Conservation (phyloP, 2,888 invertebrate species). For the Erebia aethiops region DNA sequence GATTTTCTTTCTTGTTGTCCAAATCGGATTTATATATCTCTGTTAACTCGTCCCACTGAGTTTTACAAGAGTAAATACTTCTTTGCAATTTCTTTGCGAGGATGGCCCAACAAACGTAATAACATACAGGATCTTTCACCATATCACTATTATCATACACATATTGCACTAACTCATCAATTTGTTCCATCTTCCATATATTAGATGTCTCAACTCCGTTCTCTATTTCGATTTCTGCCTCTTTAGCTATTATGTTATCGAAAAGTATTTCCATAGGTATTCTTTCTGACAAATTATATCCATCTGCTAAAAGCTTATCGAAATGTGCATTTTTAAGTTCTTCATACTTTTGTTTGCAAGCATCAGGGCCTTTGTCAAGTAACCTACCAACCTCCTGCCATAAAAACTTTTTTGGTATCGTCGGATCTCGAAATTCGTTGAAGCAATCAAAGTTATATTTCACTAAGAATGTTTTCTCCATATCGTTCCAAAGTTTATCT, state of each 20-base stretch:
- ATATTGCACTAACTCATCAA: constrained; percentile 65
- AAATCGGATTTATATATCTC: constrained; percentile 62
- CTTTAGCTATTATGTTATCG: constrained; percentile 67
- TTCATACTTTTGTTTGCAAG: constrained; percentile 59
- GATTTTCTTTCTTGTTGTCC: constrained; percentile 69
- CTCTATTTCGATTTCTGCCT: constrained; percentile 52
- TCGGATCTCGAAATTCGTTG: constrained; percentile 68
- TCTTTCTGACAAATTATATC: constrained; percentile 56
- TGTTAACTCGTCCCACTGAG: constrained; percentile 65
- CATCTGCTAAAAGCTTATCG: constrained; percentile 53
- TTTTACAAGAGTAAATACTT: constrained; percentile 52
- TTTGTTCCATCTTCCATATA: constrained; percentile 53
- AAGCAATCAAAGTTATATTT: constrained; percentile 74
- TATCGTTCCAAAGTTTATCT: constrained; percentile 56
- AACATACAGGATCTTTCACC: constrained; percentile 67
- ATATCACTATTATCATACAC: constrained; percentile 65
- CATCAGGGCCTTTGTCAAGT: constrained; percentile 61
- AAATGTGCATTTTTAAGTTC: constrained; percentile 60
- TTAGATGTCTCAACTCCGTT: constrained; percentile 38
- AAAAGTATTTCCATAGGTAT: constrained; percentile 63
- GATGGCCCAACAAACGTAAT: constrained; percentile 68
- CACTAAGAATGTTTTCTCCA: constrained; percentile 64
- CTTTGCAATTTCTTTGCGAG: constrained; percentile 54
- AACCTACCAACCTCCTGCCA: constrained; percentile 74
- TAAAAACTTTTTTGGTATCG: constrained; percentile 69